These are phyloP conservation scores for Malaclemys terrapin DNA, from an alignment of 2,113 vertebrate species.

Conservation along the genomic window DNA sequence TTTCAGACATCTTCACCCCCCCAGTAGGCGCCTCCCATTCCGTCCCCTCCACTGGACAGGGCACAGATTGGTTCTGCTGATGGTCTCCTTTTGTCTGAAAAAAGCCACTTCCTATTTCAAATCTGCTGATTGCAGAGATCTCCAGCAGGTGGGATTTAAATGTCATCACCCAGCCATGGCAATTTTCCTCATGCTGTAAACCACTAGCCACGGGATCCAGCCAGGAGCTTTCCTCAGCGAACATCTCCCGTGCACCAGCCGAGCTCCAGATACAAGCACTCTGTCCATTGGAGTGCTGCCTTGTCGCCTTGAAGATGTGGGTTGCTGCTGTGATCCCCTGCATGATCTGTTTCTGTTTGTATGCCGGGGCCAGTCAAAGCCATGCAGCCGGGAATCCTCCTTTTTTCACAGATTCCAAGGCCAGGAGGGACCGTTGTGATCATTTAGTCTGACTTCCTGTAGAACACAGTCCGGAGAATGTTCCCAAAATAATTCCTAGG, in stretches of 20 bases:
- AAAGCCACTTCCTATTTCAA: not conserved
- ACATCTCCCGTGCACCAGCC: too few relatives aligned
- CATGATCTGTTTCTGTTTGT: too few relatives aligned
- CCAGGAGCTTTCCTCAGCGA: too few relatives aligned
- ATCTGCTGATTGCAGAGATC: constrained; percentile 1
- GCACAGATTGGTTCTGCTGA: not conserved
- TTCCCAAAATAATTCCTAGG: too few relatives aligned
- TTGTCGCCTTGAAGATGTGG: too few relatives aligned
- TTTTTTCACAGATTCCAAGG: too few relatives aligned
- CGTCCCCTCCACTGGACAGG: too few relatives aligned
- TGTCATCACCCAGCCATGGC: not conserved
- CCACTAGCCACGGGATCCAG: too few relatives aligned
- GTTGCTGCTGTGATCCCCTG: too few relatives aligned
- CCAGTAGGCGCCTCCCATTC: too few relatives aligned
- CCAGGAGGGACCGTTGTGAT: too few relatives aligned
- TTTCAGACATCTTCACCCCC: not conserved
- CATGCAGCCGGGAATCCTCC: not conserved
- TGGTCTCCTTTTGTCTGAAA: not conserved
- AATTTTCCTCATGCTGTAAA: not conserved
- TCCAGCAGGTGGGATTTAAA: not conserved
- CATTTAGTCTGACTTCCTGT: not conserved
- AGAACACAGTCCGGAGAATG: not conserved
- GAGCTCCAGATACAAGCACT: not conserved
- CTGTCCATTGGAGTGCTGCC: fast-evolving
- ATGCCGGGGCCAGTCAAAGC: not conserved